Evolutionary conservation across 2,888 invertebrate genomes (phyloP).

Genomic region (Argyresthia goedartella): DNA sequence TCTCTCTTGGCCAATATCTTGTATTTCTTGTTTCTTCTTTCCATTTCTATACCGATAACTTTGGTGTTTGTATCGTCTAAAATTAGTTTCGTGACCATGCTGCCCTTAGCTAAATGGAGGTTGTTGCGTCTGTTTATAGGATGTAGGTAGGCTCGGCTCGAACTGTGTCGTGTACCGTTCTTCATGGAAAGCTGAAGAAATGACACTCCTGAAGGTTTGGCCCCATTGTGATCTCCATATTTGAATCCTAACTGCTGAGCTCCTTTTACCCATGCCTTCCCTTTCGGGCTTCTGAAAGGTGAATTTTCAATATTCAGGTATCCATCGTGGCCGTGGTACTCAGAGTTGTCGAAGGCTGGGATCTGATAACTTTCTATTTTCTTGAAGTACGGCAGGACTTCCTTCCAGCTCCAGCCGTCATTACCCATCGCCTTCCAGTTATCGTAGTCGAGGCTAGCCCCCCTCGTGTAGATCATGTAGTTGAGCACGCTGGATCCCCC

Average conservation of each 20-base stretch:
- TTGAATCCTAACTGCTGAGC: slow-evolving; percentile 73
- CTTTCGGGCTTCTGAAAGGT: slow-evolving; percentile 60
- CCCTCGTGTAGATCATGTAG: slow-evolving; percentile 85
- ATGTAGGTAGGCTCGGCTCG: slow-evolving; percentile 76
- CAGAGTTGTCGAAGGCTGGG: slow-evolving; percentile 57
- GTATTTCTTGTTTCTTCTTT: slow-evolving; percentile 58
- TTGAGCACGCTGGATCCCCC: slow-evolving; percentile 87
- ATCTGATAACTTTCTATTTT: slow-evolving; percentile 81
- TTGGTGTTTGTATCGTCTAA: slow-evolving; percentile 66
- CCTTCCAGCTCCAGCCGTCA: slow-evolving; percentile 79
- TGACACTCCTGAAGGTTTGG: slow-evolving; percentile 73
- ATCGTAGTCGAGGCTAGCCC: slow-evolving; percentile 80
- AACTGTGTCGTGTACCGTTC: slow-evolving; percentile 76
- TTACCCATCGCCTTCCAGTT: slow-evolving; percentile 81
- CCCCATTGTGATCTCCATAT: slow-evolving; percentile 73
- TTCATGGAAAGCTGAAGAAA: slow-evolving; percentile 74
- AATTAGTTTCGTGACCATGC: slow-evolving; percentile 71
- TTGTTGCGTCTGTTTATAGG: slow-evolving; percentile 72
- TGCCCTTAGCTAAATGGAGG: slow-evolving; percentile 71
- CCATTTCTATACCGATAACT: slow-evolving; percentile 73
- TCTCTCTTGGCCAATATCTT: slow-evolving; percentile 75
- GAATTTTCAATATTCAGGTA: slow-evolving; percentile 67
- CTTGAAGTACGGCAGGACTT: slow-evolving; percentile 82
- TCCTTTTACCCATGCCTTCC: slow-evolving; percentile 72
- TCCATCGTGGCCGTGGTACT: slow-evolving; percentile 69